Conservation (phyloP, 1,140 invertebrate genomes). For the Bombus affinis region DNA sequence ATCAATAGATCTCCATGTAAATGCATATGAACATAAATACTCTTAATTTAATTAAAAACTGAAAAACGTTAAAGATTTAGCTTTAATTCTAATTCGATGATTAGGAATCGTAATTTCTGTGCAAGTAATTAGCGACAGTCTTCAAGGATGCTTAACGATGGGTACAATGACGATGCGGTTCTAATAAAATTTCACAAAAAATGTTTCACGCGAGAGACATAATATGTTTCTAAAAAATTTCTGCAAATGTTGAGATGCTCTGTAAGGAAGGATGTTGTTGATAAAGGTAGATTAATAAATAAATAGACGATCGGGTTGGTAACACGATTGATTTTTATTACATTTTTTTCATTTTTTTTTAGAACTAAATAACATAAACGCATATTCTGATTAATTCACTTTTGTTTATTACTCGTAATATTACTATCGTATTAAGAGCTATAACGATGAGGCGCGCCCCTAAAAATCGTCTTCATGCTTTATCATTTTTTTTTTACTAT, state of each 20-base stretch:
- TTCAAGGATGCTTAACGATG: no score
- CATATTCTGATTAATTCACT: constrained; percentile 77
- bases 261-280: background rate
- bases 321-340: constrained; percentile 81
- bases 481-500: background rate
- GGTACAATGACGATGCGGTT: no score
- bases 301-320: constrained; percentile 64
- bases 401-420: constrained; percentile 75
- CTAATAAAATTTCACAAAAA: background rate
- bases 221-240: background rate
- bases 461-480: constrained; percentile 54
- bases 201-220: background rate
- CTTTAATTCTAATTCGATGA: no score
- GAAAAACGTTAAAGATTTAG: no score
- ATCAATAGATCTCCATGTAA: no score
- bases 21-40: no score
- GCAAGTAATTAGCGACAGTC: no score
- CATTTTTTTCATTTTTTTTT: constrained; percentile 73
- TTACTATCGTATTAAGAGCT: constrained; percentile 76
- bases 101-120: no score
- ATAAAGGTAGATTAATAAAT: background rate
- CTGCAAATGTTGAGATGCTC: no score
- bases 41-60: no score
- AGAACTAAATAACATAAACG: constrained; percentile 82
- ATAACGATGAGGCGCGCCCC: constrained; percentile 77